These are phyloP conservation scores for Nasonia vitripennis DNA, from an alignment of 1,140 invertebrate genomes.

Conservation along the genomic window DNA sequence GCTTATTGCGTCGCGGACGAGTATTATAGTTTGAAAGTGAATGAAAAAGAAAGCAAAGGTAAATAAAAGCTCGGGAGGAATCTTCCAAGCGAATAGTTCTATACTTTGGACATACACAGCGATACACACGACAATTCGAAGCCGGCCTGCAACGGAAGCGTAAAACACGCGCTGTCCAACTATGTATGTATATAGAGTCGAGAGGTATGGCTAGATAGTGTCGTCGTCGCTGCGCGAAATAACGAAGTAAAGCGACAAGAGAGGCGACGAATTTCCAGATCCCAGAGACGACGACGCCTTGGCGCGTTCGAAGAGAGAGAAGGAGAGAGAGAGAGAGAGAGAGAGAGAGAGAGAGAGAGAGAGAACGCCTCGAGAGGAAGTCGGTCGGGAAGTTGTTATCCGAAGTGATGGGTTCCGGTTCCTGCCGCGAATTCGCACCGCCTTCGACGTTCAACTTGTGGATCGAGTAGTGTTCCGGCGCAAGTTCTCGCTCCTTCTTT, in stretches of 20 bases:
- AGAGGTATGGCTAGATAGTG: too few species aligned
- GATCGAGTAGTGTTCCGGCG: not conserved
- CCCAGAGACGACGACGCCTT: not conserved
- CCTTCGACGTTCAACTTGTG: not conserved
- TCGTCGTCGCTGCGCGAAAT: not conserved
- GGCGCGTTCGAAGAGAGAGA: not conserved
- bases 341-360: too few species aligned
- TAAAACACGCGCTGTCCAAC: not conserved
- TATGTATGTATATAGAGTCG: not conserved
- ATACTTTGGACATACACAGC: too few species aligned
- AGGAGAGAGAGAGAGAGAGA: too few species aligned
- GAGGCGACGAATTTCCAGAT: not conserved
- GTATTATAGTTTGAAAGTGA: too few species aligned
- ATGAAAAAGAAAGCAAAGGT: too few species aligned
- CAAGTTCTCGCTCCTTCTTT: not conserved
- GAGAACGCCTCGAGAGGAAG: constrained; percentile 37
- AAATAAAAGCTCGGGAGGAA: too few species aligned
- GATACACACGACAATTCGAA: not conserved
- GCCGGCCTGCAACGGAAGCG: not conserved
- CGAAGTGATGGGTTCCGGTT: constrained; percentile 58
- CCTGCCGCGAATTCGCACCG: not conserved
- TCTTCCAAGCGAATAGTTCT: too few species aligned
- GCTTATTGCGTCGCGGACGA: too few species aligned
- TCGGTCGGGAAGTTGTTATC: constrained; percentile 50
- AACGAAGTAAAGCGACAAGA: constrained; percentile 3